phyloP scores from a whole-genome alignment of 2,888 invertebrate species.

The Apoda limacodes region DNA sequence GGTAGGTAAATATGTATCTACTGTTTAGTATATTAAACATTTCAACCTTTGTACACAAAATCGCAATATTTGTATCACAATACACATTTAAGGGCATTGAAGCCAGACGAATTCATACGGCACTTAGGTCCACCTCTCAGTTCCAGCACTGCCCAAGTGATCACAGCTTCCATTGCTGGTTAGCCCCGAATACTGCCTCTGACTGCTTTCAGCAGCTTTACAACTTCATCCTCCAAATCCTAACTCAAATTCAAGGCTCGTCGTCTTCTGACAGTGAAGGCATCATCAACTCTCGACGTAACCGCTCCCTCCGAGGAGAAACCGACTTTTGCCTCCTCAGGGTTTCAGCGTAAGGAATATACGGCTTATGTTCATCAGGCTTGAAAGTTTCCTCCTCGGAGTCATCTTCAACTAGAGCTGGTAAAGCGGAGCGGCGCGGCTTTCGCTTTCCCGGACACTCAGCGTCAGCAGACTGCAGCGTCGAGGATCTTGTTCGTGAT shows the following conservation, averaged over 20 bases:
- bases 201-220: constrained; percentile 33
- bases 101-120: no score
- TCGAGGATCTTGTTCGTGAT: constrained; percentile 31
- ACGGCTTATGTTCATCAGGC: constrained; percentile 37
- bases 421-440: constrained; percentile 32
- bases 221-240: constrained; percentile 42
- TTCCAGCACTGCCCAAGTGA: constrained; percentile 4
- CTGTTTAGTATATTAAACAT: no score
- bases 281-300: constrained; percentile 48
- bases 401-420: constrained; percentile 36
- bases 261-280: constrained; percentile 61
- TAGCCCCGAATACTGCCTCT: constrained; percentile 15
- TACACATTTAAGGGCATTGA: no score
- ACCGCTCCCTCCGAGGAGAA: constrained; percentile 48
- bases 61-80: no score
- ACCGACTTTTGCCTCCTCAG: constrained; percentile 55
- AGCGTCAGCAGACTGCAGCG: constrained; percentile 32
- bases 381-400: constrained; percentile 45
- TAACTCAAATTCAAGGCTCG: constrained; percentile 47
- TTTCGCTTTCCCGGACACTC: constrained; percentile 42
- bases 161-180: constrained; percentile 5
- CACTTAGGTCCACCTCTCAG: constrained; percentile 13
- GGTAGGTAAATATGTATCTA: no score
- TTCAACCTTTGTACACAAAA: no score
- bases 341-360: constrained; percentile 40